Base-by-base conservation (phyloP, 2,113 vertebrate species). In the Pteruthius melanotis region DNA sequence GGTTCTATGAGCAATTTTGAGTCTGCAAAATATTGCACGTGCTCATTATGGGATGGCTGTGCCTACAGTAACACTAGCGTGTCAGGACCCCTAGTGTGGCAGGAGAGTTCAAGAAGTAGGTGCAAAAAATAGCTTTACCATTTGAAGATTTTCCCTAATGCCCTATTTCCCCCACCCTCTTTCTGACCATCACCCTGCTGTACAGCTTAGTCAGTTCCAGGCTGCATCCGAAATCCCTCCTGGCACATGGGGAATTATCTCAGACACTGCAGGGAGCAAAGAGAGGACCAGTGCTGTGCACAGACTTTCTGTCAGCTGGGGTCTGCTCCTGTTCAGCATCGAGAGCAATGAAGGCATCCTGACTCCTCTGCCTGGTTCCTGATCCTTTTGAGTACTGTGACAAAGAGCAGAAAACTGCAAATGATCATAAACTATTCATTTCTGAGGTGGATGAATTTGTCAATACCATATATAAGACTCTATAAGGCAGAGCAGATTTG, bases 1-100 rank as follows among this genome's bases (percentile, higher is more conserved):
- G 31, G 44, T 14, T 45, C n/a, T 19, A 6, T 0, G 0, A 54
- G 70, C 18, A 66, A 39, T 33, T 83, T 3, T 16, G n/a, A 40
- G 39, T 0, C 5, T 27, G 11, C 12, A 44, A 61, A 88, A 70
- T n/a, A 15, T 15, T 24, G 9, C 26, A 52, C 0, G 0, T 39
- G 37, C 26, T 83, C 27, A 37, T 4, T 39, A 21, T 39, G 47
- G 39, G 2, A 3, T 13, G 49, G 16, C 28, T 64, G 33, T 66
- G 61, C 42, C 66, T 40, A 15, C 42, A 22, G 39, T 24, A 35
- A 10, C 33, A 8, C 44, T 7, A n/a, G n/a, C n/a, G n/a, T n/a
- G n/a, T n/a, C n/a, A n/a, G n/a, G n/a, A 64, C 13, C 68, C 21
- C 31, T 68, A 6, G 6, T 8, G 9, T 1, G 3, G 27, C 39